Conservation (phyloP, 2,888 invertebrate genomes). For the Corythucha ciliata region DNA sequence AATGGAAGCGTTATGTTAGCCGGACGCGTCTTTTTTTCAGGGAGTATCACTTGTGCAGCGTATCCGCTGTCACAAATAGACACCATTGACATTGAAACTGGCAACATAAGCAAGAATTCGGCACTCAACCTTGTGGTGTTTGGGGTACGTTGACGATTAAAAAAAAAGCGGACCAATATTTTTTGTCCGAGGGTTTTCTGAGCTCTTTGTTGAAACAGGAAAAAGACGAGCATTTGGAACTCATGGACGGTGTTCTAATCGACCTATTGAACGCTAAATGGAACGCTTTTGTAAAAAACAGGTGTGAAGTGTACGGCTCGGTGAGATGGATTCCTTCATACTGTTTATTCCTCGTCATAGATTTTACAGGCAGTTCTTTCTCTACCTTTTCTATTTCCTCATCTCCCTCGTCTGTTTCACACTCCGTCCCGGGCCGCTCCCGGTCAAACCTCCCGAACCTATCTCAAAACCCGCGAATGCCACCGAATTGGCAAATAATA, state of each 20-base stretch:
- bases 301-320: too few relatives aligned
- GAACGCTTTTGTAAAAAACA: slow-evolving; percentile 89
- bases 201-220: slow-evolving; percentile 52
- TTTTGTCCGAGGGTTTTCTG: slow-evolving; percentile 40
- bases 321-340: not conserved
- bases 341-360: slow-evolving; percentile 44
- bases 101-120: slow-evolving; percentile 89
- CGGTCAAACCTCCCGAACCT: slow-evolving; percentile 26
- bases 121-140: slow-evolving; percentile 93
- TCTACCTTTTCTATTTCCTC: slow-evolving; percentile 83
- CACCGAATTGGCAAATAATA: slow-evolving; percentile 1
- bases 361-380: slow-evolving; percentile 84
- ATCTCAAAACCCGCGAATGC: not conserved
- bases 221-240: slow-evolving; percentile 85
- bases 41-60: slow-evolving; percentile 90
- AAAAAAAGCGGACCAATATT: slow-evolving; percentile 87
- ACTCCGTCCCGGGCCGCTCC: slow-evolving; percentile 68
- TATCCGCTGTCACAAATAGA: slow-evolving; percentile 92
- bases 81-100: slow-evolving; percentile 83
- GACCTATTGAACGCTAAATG: slow-evolving; percentile 94
- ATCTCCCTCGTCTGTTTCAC: slow-evolving; percentile 82
- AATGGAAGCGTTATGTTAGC: too few relatives aligned
- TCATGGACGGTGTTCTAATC: slow-evolving; percentile 88
- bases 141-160: slow-evolving; percentile 58
- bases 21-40: too few relatives aligned